A percentile compares a stretch with the other conserved stretches of the same genome.
phyloP scores from a whole-genome alignment of 1,140 invertebrate genomes.

The Saccostrea cuccullata region DNA sequence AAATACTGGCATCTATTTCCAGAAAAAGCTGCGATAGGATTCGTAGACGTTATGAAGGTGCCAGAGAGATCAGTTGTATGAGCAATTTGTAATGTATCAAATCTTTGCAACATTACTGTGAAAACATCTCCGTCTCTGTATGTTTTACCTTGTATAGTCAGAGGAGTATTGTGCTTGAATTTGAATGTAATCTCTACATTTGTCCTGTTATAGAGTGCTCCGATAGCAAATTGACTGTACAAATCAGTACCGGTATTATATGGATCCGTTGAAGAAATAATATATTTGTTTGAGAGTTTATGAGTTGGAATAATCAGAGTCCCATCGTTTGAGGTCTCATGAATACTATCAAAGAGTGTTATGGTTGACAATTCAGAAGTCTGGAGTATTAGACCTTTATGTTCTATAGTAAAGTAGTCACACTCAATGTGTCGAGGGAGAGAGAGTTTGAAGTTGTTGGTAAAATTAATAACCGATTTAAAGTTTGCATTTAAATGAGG shows the following conservation, averaged over 20 bases:
- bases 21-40: background rate
- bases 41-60: background rate
- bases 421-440: background rate
- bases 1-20: background rate
- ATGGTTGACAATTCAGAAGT: background rate
- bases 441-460: background rate
- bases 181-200: background rate
- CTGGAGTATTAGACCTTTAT: background rate
- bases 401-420: background rate
- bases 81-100: background rate
- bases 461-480: background rate
- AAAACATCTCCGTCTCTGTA: background rate
- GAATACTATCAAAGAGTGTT: background rate
- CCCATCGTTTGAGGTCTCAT: background rate
- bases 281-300: background rate
- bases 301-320: background rate
- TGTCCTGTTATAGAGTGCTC: too few species aligned
- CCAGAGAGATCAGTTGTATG: background rate
- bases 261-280: background rate
- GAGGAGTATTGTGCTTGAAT: background rate
- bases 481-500: background rate
- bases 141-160: background rate
- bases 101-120: background rate
- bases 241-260: background rate
- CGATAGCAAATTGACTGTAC: background rate